Percentiles rank a stretch among this genome's conserved stretches.
Evolutionary conservation across 2,888 invertebrate genomes (phyloP).

Genomic region (Temnothorax unifasciatus): DNA sequence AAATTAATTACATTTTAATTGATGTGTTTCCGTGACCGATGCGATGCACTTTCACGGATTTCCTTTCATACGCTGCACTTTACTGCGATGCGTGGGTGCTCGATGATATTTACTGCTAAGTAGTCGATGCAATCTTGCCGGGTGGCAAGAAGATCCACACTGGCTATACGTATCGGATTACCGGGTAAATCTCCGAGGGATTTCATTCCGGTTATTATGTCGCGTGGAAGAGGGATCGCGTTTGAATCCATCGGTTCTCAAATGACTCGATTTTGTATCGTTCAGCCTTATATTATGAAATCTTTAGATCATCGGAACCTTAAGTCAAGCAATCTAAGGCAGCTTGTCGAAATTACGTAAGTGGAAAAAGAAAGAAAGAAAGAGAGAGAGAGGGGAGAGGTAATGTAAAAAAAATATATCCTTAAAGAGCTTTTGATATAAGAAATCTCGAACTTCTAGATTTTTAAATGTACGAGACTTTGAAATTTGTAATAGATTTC

Average conservation of each 20-base stretch:
- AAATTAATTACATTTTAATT: constrained; percentile 10
- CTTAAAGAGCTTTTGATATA: neutral
- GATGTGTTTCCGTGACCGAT: neutral
- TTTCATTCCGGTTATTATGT: constrained; percentile 40
- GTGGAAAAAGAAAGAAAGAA: neutral
- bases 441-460: neutral
- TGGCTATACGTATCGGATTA: constrained; percentile 34
- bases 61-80: constrained; percentile 3
- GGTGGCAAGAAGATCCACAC: constrained; percentile 45
- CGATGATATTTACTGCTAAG: constrained; percentile 49
- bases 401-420: neutral
- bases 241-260: constrained; percentile 23
- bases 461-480: neutral
- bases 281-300: neutral
- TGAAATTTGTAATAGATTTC: neutral
- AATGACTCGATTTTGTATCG: neutral
- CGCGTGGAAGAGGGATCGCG: neutral
- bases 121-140: constrained; percentile 48
- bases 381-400: neutral
- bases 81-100: constrained; percentile 31
- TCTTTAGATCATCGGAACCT: neutral
- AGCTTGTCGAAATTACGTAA: neutral
- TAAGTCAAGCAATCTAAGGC: neutral
- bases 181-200: constrained; percentile 43
- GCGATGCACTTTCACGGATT: constrained; percentile 9